Evolutionary conservation across 2,113 vertebrate species (phyloP), one percentile per base, ranked within the genome.

Genomic region (Pampusana beccarii): DNA sequence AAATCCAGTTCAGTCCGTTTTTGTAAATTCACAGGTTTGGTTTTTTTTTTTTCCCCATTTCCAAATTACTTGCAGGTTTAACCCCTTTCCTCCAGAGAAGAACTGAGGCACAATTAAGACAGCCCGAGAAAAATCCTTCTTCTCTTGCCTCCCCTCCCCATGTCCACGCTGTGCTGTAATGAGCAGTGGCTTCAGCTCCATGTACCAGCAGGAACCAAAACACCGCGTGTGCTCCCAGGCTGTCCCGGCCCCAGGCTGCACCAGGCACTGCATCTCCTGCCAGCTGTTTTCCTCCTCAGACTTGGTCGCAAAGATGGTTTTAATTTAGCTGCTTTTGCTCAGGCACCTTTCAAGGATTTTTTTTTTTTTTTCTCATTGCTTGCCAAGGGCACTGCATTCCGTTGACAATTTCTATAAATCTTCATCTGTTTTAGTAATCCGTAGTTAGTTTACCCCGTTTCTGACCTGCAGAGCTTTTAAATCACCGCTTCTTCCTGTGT

Each of bases 221-320:
- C 26, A 1, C 40, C 0, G 9, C 3, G 6, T 44, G 61, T 57
- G 42, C 74, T 87, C 66, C 26, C 14, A 6, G 72, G 38, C 73
- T 14, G 8, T 38, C 69, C 51, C 3, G 2, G 78, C 72, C 64
- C 1, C 57, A 11, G 26, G 5, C 29, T 71, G 61, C 60, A 64
- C 31, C 50, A 56, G 77, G 28, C 3, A 0, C 69, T 67, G 50
- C 77, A 70, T 71, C 86, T 73, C 38, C 42, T 84, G 33, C 66
- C 94, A 96, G 86, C 57, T 92, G 85, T 73, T 90, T 96, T 95
- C 83, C 78, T 96, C 91, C 60, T 88, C 86, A 82, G 20, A 36
- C 78, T 80, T 51, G 13, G 69, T 40, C 16, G 2, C 69, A 40
- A 58, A 88, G 73, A 78, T 94, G 87, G 84, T 93, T 97, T 95